Evolutionary conservation across 2,797 vertebrate genomes (phyloP).

Genomic region (Sebastes umbrosus): DNA sequence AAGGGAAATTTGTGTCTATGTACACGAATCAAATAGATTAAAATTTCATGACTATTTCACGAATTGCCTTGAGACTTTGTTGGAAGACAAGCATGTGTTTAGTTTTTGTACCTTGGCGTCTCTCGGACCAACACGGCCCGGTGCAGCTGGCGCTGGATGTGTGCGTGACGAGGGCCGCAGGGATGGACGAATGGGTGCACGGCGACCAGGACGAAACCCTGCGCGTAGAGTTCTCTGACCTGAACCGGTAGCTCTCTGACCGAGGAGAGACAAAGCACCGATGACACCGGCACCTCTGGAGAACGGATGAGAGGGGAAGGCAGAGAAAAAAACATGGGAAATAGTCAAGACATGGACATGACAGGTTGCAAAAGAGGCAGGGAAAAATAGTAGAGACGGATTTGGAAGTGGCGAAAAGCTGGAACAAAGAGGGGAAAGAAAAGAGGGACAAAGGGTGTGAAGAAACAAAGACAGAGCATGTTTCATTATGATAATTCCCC

Average conservation of each 20-base stretch:
- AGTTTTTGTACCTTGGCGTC: slow-evolving; percentile 69
- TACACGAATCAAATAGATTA: no score
- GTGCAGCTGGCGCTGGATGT: slow-evolving; percentile 91
- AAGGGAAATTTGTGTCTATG: no score
- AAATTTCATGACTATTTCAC: no score
- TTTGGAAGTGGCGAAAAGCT: slow-evolving; percentile 15
- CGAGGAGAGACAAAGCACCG: slow-evolving; percentile 90
- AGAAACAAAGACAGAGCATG: slow-evolving; percentile 54
- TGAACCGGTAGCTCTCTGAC: slow-evolving; percentile 90
- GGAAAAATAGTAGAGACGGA: neutral
- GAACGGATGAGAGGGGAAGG: neutral
- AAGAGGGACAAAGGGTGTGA: slow-evolving; percentile 43
- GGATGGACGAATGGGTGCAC: slow-evolving; percentile 95
- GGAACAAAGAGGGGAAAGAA: slow-evolving; percentile 15
- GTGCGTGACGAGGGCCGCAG: slow-evolving; percentile 85
- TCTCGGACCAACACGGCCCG: slow-evolving; percentile 92
- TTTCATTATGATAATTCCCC: slow-evolving; percentile 63
- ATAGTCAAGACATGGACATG: slow-evolving; percentile 16
- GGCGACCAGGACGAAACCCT: slow-evolving; percentile 90
- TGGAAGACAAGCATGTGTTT: neutral
- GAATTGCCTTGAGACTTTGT: no score
- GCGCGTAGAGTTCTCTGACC: slow-evolving; percentile 91
- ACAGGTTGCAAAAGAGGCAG: neutral
- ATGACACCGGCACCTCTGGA: slow-evolving; percentile 87
- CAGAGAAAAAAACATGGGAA: neutral